Conservation (phyloP, 1,140 invertebrate genomes). For the Platyscapa corneri region DNA sequence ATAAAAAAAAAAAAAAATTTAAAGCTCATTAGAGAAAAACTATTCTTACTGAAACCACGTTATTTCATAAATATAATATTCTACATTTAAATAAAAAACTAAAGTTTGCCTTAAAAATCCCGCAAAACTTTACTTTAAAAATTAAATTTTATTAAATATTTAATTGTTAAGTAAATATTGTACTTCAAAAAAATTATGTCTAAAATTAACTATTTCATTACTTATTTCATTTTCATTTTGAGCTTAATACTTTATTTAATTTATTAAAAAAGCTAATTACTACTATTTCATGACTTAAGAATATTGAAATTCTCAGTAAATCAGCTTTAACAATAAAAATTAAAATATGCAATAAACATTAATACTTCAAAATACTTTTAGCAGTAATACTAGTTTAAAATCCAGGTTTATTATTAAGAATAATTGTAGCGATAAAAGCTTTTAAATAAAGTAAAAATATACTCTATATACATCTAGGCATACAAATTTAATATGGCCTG, state of each 20-base stretch:
- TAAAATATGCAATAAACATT: background rate
- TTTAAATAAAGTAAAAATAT: too few species aligned
- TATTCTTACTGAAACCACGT: background rate
- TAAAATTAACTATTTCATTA: background rate
- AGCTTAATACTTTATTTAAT: background rate
- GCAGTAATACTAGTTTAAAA: too few species aligned
- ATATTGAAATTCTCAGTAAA: background rate
- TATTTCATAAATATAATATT: background rate
- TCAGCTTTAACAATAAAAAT: background rate
- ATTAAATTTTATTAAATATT: background rate
- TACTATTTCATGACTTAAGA: background rate
- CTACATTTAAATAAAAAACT: background rate
- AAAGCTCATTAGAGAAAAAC: background rate
- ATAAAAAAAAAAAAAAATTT: background rate
- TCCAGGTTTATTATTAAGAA: too few species aligned
- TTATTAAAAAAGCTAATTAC: background rate
- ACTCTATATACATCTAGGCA: too few species aligned
- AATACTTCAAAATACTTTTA: too few species aligned
- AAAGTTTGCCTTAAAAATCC: background rate
- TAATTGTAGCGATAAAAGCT: too few species aligned
- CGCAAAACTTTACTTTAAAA: too few species aligned
- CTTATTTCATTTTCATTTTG: background rate
- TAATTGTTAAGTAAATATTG: background rate
- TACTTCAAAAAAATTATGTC: background rate
- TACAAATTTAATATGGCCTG: too few species aligned